These are phyloP conservation scores for Protaetia brevitarsis DNA, from an alignment of 1,140 invertebrate species.

Conservation along the genomic window DNA sequence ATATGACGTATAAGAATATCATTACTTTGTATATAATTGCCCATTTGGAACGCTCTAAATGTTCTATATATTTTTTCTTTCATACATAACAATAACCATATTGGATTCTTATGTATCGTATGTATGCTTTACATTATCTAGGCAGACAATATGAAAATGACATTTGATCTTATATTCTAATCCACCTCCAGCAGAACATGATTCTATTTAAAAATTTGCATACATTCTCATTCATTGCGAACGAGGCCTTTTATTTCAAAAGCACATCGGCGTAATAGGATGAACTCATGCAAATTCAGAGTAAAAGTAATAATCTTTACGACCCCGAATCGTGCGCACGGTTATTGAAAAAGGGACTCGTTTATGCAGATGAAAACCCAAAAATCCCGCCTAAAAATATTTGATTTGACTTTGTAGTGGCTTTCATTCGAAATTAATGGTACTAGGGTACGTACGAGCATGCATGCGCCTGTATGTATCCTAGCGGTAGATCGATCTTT, in stretches of 20 bases:
- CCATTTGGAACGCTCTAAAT: no score
- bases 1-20: no score
- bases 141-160: no score
- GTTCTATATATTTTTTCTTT: no score
- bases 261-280: conserved; percentile 25
- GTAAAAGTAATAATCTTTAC: conserved; percentile 36
- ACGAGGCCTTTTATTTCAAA: background rate
- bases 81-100: no score
- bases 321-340: conserved; percentile 25
- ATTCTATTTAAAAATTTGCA: conserved; percentile 15
- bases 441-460: background rate
- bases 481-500: background rate
- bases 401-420: conserved; percentile 31
- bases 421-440: conserved; percentile 29
- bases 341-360: conserved; percentile 39
- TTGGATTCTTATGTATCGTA: no score
- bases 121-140: no score
- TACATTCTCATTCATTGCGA: conserved; percentile 15
- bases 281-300: conserved; percentile 39
- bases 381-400: conserved; percentile 27
- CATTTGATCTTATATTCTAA: background rate
- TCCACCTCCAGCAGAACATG: background rate
- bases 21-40: no score
- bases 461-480: background rate
- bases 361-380: conserved; percentile 38